A percentile compares a stretch with the other conserved stretches of the same genome.
phyloP scores from a whole-genome alignment of 2,888 invertebrate species.

The Myathropa florea region DNA sequence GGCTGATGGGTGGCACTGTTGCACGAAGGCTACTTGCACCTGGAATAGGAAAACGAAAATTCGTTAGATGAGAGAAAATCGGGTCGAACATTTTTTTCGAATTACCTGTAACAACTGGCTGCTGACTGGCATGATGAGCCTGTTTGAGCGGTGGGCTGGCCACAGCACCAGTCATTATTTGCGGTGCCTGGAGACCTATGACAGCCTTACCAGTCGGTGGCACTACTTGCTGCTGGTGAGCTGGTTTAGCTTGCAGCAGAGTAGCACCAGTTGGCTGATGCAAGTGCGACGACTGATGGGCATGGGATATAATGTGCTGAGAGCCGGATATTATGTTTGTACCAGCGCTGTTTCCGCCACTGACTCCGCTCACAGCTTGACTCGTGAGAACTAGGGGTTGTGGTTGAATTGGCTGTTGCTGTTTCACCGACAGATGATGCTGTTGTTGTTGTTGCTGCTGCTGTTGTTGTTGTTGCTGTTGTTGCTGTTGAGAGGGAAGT shows the following conservation, averaged over 20 bases:
- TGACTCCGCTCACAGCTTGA: constrained; percentile 48
- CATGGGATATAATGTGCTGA: constrained; percentile 72
- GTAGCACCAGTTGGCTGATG: constrained; percentile 74
- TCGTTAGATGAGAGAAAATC: neutral
- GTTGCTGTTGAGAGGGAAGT: constrained; percentile 36
- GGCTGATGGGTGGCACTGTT: constrained; percentile 83
- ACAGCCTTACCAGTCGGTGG: constrained; percentile 76
- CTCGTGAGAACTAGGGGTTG: constrained; percentile 66
- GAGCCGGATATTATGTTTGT: constrained; percentile 61
- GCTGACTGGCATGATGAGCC: constrained; percentile 80
- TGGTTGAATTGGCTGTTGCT: constrained; percentile 73
- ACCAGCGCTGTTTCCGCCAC: constrained; percentile 29
- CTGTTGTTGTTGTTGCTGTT: constrained; percentile 69
- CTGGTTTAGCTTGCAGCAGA: constrained; percentile 73
- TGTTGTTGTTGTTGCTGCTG: constrained; percentile 74
- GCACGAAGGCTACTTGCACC: constrained; percentile 82
- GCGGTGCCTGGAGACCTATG: constrained; percentile 78
- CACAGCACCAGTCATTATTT: constrained; percentile 82
- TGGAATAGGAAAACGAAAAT: constrained; percentile 69
- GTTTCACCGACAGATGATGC: constrained; percentile 73
- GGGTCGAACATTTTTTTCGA: neutral
- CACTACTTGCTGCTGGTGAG: constrained; percentile 66
- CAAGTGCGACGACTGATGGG: constrained; percentile 74
- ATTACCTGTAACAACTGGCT: constrained; percentile 81
- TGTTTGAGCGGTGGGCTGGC: constrained; percentile 83